Conservation (phyloP, 1,140 invertebrate species). For the Psilanteris sp. region DNA sequence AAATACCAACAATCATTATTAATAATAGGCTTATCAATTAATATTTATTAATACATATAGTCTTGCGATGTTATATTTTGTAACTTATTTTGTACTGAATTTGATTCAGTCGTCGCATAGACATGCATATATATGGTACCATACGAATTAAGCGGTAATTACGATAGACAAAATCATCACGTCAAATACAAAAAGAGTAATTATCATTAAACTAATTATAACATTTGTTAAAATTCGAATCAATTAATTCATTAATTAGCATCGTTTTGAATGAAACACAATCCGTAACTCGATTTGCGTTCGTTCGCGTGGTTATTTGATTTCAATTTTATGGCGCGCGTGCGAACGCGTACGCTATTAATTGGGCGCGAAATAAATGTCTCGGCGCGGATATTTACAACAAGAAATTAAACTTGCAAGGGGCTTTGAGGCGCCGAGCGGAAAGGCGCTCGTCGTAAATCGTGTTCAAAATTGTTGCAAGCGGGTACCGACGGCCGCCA, state of each 20-base stretch:
- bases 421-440: slow-evolving; percentile 23
- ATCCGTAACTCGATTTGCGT: slow-evolving; percentile 23
- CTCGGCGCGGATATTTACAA: slow-evolving; percentile 38
- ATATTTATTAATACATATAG: no score
- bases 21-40: no score
- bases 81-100: no score
- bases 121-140: no score
- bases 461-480: slow-evolving; percentile 6
- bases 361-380: slow-evolving; percentile 56
- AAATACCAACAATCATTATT: no score
- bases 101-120: no score
- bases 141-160: neutral
- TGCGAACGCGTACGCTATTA: slow-evolving; percentile 18
- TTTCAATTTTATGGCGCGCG: no score
- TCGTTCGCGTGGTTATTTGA: no score
- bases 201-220: slow-evolving; percentile 14
- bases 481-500: slow-evolving; percentile 1
- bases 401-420: slow-evolving; percentile 31
- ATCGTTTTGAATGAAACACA: slow-evolving; percentile 22
- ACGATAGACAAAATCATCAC: neutral
- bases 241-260: slow-evolving; percentile 32
- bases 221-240: neutral
- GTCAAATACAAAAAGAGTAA: neutral
- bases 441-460: slow-evolving; percentile 24
- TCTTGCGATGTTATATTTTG: no score